Percentiles rank a stretch among this genome's conserved stretches.
phyloP scores from a whole-genome alignment of 1,140 invertebrate genomes.

The Octopus bimaculoides region DNA sequence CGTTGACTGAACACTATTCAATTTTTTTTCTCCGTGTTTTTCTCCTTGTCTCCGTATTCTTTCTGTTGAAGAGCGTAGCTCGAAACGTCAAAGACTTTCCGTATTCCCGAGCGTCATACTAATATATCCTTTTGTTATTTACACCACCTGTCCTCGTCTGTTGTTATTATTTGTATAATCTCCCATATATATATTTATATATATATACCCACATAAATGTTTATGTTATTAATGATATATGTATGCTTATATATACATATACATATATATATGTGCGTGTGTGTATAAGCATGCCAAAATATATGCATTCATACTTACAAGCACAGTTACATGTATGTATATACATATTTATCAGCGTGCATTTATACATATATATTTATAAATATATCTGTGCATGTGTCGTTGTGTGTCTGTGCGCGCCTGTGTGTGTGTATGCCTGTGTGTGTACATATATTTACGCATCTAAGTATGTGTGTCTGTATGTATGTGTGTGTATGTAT shows the following conservation, averaged over 20 bases:
- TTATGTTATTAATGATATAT: not conserved
- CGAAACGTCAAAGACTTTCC: no score
- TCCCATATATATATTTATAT: no score
- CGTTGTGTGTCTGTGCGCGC: not conserved
- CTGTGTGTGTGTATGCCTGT: not conserved
- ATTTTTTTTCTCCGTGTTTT: no score
- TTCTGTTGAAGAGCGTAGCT: no score
- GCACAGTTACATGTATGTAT: not conserved
- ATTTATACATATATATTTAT: not conserved
- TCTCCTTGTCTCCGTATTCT: no score
- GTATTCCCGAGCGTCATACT: no score
- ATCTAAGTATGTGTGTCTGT: not conserved
- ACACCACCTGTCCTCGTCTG: no score
- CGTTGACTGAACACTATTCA: no score
- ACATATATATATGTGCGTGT: not conserved
- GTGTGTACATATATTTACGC: not conserved
- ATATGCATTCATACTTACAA: not conserved
- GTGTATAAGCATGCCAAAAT: not conserved
- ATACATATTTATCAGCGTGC: not conserved
- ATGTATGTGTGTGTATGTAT: not conserved
- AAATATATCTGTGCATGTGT: not conserved
- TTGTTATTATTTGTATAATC: no score
- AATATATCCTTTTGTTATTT: no score
- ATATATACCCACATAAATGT: not conserved
- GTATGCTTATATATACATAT: not conserved